Evolutionary conservation across 2,113 vertebrate species (phyloP), one percentile per base, ranked within the genome.

Genomic region (Phodopus roborovskii): DNA sequence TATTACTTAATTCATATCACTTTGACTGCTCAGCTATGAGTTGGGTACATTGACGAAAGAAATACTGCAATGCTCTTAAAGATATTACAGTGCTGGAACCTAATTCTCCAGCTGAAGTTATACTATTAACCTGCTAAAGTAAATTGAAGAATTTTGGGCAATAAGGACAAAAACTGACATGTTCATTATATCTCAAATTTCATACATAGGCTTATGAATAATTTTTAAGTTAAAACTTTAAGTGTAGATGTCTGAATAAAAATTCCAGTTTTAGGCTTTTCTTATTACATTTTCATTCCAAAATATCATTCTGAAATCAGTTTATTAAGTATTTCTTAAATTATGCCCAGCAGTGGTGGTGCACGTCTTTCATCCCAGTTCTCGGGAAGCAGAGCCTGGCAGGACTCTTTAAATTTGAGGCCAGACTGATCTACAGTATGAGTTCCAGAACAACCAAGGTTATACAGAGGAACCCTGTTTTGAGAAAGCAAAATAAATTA

Each of bases 171-270:
- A 24, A 91, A 3, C 60, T 84, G 50, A 84, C 0, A 19, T 3
- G 58, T 84, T 77, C 66, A 83, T 83, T 8, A 60, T 79, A 56
- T 74, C 28, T 91, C 19, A 58, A 62, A 70, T 39, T 90, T 88
- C n/a, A 88, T 60, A 50, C 42, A 4, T 50, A 12, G 7, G 30
- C 24, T 56, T 75, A 50, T 42, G 11, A 56, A 75, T 12, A 39
- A 73, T 62, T 90, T 83, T 73, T 71, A 42, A 95, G 77, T 19
- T 88, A 62, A 82, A 60, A 53, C n/a, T 64, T 78, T 86, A 88
- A 94, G 39, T 66, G 36, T 4, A 85, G 45, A 90, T 33, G 0
- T 56, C 45, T 92, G 58, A 84, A n/a, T 66, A 68, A 91, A 64
- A 62, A 79, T 30, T 89, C 12, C 50, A 42, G n/a, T 93, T 77